Evolutionary conservation across 2,797 vertebrate species (phyloP).

Genomic region (Geotrypetes seraphini): DNA sequence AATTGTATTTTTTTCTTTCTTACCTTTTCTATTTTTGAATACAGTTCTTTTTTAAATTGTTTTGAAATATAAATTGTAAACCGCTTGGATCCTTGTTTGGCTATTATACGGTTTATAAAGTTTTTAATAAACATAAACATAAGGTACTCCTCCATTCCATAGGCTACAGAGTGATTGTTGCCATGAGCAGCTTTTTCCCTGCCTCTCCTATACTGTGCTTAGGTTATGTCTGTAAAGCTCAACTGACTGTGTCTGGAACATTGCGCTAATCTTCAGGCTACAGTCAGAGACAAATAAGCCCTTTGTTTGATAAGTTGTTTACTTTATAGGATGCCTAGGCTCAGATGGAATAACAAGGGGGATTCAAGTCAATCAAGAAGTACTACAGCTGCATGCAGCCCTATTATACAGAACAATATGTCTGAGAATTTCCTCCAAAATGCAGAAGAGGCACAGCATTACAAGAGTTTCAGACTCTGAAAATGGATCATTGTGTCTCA

Average conservation of each 20-base stretch:
- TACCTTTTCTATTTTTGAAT: no score
- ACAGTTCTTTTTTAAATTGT: no score
- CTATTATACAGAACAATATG: conserved; percentile 15
- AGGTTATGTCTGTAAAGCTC: conserved; percentile 15
- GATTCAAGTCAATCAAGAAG: conserved; percentile 15
- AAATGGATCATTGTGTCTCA: conserved; percentile 17
- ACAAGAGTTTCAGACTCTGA: conserved; percentile 22
- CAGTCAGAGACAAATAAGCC: conserved; percentile 17
- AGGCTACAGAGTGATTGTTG: background rate
- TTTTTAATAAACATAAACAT: no score
- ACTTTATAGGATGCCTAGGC: conserved; percentile 10
- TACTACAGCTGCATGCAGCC: conserved; percentile 5
- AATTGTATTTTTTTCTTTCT: no score
- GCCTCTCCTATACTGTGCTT: background rate
- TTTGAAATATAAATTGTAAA: no score
- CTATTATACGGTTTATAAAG: no score
- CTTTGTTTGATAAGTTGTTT: conserved; percentile 28
- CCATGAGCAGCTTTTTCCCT: background rate
- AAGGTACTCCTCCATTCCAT: no score
- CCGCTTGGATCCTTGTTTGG: no score
- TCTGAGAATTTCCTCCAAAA: conserved; percentile 13
- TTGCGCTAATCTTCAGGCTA: conserved; percentile 8
- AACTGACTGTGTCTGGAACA: conserved; percentile 8
- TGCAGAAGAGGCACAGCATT: conserved; percentile 12
- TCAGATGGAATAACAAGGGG: conserved; percentile 27